Base-by-base conservation (phyloP, 2,888 invertebrate species). In the Athalia cordata region DNA sequence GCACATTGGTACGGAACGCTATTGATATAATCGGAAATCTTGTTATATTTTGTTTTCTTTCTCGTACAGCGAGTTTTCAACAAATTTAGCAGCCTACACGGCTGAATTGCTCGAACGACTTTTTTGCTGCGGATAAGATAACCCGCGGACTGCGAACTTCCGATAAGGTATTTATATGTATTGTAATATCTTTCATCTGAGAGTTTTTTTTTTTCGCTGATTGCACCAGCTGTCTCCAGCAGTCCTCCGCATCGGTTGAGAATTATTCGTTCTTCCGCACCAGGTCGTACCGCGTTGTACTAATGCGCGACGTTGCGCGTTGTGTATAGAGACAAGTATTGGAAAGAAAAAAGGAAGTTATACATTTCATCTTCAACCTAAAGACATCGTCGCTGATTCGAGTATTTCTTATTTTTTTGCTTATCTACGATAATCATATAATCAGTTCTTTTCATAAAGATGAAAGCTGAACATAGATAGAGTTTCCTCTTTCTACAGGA, bases 261-360 rank as follows among this genome's bases (percentile, higher is more conserved):
- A 52, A 68, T 72, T 47, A 68, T 55, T 59, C 70, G 59, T 11
- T 70, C 57, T 57, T 70, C 70, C 70, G 57, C 70, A 70, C 70
- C 57, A 57, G 4, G 15, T 70, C 6, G 57, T 72, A 45, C 8
- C 47, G 47, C 8, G 15, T 29, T 15, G 43, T 52, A 43, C 43
- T n/a, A 52, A 52, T 68, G 55, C 68, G 52, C 29, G 29, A 11
- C 11, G 45, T 29, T 29, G 29, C 29, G 29, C 29, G 29, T 29
- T 29, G 29, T 29, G 29, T 29, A 29, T 29, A 29, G 29, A 29
- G 29, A 29, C 29, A 29, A 29, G 72, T 57, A 59, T 72, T 72
- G 4, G 52, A 57, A 70, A 66, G n/a, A 29, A 29, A 59, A 59
- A 59, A 59, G 5, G 13, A 66, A 49, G n/a, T 29, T 8, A 66